Evolutionary conservation across 64 coral and sea anemone genomes (phyloP).

Genomic region (Trachythela sp.): DNA sequence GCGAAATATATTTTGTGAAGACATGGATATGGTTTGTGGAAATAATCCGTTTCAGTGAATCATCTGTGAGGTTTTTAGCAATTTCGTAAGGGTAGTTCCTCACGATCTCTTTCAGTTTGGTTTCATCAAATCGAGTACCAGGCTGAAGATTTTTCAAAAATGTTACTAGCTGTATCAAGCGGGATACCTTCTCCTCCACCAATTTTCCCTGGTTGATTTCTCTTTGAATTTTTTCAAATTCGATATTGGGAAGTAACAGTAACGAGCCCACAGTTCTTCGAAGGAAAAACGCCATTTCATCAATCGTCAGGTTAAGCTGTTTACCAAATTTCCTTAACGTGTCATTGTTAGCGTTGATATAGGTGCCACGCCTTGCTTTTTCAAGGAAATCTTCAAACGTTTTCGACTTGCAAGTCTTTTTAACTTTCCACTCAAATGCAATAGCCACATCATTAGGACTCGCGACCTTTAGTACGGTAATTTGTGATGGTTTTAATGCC

Average conservation of each 20-base stretch:
- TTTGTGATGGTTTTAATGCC: not conserved
- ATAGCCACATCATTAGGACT: not conserved
- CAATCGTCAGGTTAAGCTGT: not conserved
- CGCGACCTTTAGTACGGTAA: not conserved
- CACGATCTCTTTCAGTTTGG: not conserved
- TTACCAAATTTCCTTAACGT: not conserved
- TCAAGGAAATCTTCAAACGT: not conserved
- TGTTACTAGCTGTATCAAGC: not conserved
- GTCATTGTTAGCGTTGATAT: not conserved
- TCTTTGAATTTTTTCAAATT: not conserved
- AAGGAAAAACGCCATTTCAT: not conserved
- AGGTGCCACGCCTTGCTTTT: not conserved
- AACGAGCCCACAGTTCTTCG: not conserved
- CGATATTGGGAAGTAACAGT: not conserved
- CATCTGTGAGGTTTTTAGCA: not conserved
- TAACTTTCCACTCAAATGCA: not conserved
- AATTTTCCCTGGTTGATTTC: not conserved
- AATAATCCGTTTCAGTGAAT: not conserved
- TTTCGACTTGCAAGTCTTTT: not conserved
- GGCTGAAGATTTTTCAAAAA: not conserved
- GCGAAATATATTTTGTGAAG: not conserved
- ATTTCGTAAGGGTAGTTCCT: not conserved
- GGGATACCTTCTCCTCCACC: not conserved
- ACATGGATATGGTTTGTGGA: not conserved
- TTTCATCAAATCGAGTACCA: not conserved